phyloP scores from a whole-genome alignment of 35 echinoderm and acorn worm genomes.

The Stichopus chloronotus region DNA sequence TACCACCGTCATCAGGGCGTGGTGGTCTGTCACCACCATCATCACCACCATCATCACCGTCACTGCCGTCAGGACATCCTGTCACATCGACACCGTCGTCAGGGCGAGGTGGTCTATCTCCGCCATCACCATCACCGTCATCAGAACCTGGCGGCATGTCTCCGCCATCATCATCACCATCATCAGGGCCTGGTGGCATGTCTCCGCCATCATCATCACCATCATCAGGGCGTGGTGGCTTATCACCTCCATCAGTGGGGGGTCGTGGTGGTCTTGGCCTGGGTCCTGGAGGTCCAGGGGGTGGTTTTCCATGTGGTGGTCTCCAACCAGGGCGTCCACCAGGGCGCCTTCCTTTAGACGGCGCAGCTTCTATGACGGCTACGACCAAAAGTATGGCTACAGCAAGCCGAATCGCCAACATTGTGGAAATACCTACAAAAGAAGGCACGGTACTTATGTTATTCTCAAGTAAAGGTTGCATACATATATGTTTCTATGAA shows the following conservation, averaged over 20 bases:
- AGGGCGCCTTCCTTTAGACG: background rate
- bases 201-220: constrained; percentile 21
- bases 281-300: background rate
- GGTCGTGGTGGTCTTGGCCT: background rate
- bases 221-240: background rate
- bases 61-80: background rate
- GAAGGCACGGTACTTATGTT: background rate
- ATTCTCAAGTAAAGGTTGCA: background rate
- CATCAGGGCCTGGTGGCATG: background rate
- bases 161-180: constrained; percentile 13
- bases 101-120: background rate
- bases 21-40: background rate
- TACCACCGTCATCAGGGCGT: background rate
- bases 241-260: background rate
- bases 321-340: constrained; percentile 9
- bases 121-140: background rate
- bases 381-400: background rate
- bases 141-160: background rate
- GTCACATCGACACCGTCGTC: background rate
- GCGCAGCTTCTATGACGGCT: background rate
- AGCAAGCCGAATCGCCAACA: constrained; percentile 28
- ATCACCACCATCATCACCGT: background rate
- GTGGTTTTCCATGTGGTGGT: constrained; percentile 15
- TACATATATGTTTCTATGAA: background rate
- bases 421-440: background rate